A percentile compares a stretch with the other conserved stretches of the same genome.
phyloP scores from a whole-genome alignment of 2,888 invertebrate species.

The Drosophila nr. fundita region DNA sequence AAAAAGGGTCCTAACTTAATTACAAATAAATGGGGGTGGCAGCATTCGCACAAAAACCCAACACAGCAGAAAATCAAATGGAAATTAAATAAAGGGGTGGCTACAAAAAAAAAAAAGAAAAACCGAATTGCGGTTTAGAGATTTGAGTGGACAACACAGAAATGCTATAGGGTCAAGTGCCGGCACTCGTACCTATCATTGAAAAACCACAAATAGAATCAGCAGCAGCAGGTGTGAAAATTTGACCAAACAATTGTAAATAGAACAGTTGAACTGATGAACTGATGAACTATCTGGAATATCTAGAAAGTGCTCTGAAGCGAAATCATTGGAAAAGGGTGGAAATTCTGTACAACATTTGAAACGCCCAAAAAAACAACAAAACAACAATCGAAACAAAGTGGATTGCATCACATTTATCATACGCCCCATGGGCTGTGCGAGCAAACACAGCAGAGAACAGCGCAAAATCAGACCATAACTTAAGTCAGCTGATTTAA shows the following conservation, averaged over 20 bases:
- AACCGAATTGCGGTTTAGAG: slow-evolving; percentile 20
- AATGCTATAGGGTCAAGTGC: slow-evolving; percentile 49
- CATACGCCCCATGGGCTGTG: slow-evolving; percentile 65
- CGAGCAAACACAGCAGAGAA: slow-evolving; percentile 34
- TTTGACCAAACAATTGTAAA: slow-evolving; percentile 35
- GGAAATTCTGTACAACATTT: slow-evolving; percentile 18
- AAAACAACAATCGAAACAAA: slow-evolving; percentile 35
- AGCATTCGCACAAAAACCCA: slow-evolving; percentile 39
- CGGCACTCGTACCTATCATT: slow-evolving; percentile 42
- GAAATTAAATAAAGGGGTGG: slow-evolving; percentile 34
- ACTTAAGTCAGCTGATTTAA: slow-evolving; percentile 49
- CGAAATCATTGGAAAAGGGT: slow-evolving; percentile 71
- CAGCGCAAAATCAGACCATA: slow-evolving; percentile 25
- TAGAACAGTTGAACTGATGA: slow-evolving; percentile 17
- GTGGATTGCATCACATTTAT: slow-evolving; percentile 66
- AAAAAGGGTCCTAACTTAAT: slow-evolving; percentile 74
- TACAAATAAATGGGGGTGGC: slow-evolving; percentile 46
- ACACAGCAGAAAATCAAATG: slow-evolving; percentile 68
- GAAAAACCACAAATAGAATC: slow-evolving; percentile 41
- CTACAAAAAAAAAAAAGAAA: slow-evolving; percentile 3
- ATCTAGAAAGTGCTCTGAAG: slow-evolving; percentile 62
- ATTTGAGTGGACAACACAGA: slow-evolving; percentile 57
- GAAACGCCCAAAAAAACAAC: slow-evolving; percentile 29
- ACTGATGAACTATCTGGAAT: slow-evolving; percentile 17
- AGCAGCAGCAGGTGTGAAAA: slow-evolving; percentile 60